Evolutionary conservation across 2,113 vertebrate species (phyloP).

Genomic region (Thomomys bottae): DNA sequence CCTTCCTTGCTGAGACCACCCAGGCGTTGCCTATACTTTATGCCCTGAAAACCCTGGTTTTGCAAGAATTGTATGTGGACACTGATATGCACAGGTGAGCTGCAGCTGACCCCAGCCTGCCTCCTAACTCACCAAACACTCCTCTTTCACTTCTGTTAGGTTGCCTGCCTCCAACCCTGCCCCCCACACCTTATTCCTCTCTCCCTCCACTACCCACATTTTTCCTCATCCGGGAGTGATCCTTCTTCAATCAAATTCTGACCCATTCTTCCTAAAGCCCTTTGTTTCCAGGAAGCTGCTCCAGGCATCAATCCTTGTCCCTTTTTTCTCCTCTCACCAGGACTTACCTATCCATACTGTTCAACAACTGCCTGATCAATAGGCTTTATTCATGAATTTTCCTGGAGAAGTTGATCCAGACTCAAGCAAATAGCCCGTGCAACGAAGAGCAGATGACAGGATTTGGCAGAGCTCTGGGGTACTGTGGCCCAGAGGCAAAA

Average conservation of each 20-base stretch:
- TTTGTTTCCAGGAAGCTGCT: background rate
- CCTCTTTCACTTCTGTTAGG: background rate
- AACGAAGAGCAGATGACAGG: background rate
- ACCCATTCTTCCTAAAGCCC: too few relatives aligned
- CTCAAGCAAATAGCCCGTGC: background rate
- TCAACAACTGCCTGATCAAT: background rate
- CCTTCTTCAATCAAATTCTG: background rate
- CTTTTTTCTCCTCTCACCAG: background rate
- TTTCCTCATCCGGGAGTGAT: background rate
- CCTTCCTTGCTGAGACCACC: background rate
- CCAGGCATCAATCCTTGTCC: background rate
- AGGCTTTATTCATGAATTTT: background rate
- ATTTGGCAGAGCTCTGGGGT: background rate
- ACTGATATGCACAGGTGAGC: background rate
- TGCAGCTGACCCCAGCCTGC: background rate
- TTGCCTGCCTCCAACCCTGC: background rate
- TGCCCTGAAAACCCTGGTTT: background rate
- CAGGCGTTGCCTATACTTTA: background rate
- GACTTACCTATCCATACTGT: background rate
- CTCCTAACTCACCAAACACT: background rate
- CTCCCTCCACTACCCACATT: background rate
- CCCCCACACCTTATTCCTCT: rapidly evolving
- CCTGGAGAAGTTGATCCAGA: background rate
- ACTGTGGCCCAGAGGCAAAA: too few relatives aligned
- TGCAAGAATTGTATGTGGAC: background rate